These are phyloP conservation scores for Saccostrea cuccullata DNA, from an alignment of 1,140 invertebrate genomes.

Conservation along the genomic window DNA sequence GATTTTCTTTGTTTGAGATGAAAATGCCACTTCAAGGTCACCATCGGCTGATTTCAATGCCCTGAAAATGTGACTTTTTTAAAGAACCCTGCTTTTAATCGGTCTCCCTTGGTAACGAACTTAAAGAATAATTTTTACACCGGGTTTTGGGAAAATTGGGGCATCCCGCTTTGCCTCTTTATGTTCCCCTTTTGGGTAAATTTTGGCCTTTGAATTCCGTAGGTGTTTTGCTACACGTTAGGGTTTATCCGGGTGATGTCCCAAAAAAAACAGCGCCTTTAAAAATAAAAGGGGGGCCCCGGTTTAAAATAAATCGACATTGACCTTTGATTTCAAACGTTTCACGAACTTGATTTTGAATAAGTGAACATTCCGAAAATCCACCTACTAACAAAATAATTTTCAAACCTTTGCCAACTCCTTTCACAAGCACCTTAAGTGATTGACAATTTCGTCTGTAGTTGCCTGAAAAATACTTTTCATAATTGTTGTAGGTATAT, in stretches of 20 bases:
- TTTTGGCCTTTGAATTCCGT: slow-evolving; percentile 6
- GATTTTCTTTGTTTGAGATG: slow-evolving; percentile 22
- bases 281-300: no score
- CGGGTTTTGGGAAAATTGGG: not conserved
- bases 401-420: not conserved
- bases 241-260: not conserved
- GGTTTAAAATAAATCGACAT: no score
- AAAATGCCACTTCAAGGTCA: not conserved
- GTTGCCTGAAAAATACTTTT: slow-evolving; percentile 38
- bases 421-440: slow-evolving; percentile 1
- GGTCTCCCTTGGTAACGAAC: slow-evolving; percentile 19
- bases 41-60: not conserved
- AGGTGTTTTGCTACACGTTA: not conserved
- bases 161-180: not conserved
- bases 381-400: slow-evolving; percentile 53
- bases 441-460: slow-evolving; percentile 4
- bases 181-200: not conserved
- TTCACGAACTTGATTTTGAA: slow-evolving; percentile 32
- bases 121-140: slow-evolving; percentile 29
- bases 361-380: slow-evolving; percentile 49
- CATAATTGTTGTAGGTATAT: slow-evolving; percentile 29
- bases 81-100: not conserved
- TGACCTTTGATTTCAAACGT: slow-evolving; percentile 25
- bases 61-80: not conserved
- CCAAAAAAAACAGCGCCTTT: slow-evolving; percentile 49